phyloP scores from a whole-genome alignment of 2,113 vertebrate species.

The Lepus europaeus region DNA sequence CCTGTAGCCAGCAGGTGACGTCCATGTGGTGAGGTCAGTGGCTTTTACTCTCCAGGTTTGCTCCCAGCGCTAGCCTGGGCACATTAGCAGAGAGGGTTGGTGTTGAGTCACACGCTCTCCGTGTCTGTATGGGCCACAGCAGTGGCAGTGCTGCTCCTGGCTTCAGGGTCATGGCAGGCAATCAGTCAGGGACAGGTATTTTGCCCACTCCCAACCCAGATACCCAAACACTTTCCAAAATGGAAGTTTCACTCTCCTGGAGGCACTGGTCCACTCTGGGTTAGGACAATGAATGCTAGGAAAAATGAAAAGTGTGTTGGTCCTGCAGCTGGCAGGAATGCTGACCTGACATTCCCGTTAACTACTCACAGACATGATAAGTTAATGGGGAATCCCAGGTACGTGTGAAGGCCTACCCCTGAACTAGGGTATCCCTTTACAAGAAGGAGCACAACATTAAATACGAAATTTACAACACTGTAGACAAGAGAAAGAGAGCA shows the following conservation, averaged over 20 bases:
- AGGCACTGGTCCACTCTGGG: neutral
- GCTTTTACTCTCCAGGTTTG: neutral
- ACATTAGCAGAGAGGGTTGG: neutral
- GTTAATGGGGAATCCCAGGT: neutral
- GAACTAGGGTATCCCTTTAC: neutral
- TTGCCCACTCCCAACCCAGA: neutral
- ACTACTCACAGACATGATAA: neutral
- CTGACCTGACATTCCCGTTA: neutral
- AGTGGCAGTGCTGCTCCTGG: neutral
- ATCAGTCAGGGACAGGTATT: neutral
- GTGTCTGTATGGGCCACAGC: neutral
- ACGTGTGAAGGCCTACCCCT: neutral
- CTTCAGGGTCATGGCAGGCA: neutral
- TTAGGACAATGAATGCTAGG: neutral
- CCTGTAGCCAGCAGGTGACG: neutral
- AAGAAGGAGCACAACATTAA: neutral
- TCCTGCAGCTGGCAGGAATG: neutral
- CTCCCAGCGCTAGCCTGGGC: too few relatives aligned
- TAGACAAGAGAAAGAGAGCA: neutral
- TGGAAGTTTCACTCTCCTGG: neutral
- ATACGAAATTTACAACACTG: neutral
- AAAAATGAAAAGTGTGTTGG: neutral
- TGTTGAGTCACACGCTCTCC: too few relatives aligned
- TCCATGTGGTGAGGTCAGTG: accelerated
- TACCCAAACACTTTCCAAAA: neutral